Conservation (phyloP, 2,888 invertebrate genomes). For the Thumatha senex region DNA sequence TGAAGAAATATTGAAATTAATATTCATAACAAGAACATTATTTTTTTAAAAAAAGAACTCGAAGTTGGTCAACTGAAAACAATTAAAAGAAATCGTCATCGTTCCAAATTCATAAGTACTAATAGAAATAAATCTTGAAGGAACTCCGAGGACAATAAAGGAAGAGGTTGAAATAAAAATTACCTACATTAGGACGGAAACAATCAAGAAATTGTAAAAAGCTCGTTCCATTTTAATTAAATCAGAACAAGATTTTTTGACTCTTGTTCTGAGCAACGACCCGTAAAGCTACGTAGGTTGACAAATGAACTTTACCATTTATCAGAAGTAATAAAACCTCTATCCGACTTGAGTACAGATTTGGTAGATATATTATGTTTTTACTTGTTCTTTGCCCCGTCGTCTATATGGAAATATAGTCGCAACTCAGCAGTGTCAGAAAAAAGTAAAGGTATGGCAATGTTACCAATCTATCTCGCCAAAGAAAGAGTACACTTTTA, state of each 20-base stretch:
- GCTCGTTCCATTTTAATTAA: constrained; percentile 67
- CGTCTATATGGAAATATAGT: too few species aligned
- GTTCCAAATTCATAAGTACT: constrained; percentile 5
- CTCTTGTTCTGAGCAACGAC: constrained; percentile 52
- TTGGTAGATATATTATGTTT: too few species aligned
- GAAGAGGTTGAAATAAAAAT: constrained; percentile 19
- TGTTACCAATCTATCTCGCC: too few species aligned
- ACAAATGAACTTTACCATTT: constrained; percentile 38
- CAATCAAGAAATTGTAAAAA: constrained; percentile 63
- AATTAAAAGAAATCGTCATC: constrained; percentile 3
- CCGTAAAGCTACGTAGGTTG: constrained; percentile 57
- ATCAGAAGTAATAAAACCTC: not conserved
- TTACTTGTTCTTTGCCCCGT: too few species aligned
- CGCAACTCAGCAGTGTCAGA: too few species aligned
- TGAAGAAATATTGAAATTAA: too few species aligned
- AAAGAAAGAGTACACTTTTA: too few species aligned
- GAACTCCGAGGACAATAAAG: constrained; percentile 20
- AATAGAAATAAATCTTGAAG: constrained; percentile 10
- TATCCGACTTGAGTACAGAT: too few species aligned
- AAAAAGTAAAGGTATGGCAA: too few species aligned
- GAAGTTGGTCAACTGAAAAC: not conserved
- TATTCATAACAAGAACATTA: not conserved
- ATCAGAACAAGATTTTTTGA: constrained; percentile 53
- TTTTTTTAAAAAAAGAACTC: not conserved
- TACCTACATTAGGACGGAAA: constrained; percentile 60